phyloP scores from a whole-genome alignment of 2,113 vertebrate species.

The Bufo bufo region DNA sequence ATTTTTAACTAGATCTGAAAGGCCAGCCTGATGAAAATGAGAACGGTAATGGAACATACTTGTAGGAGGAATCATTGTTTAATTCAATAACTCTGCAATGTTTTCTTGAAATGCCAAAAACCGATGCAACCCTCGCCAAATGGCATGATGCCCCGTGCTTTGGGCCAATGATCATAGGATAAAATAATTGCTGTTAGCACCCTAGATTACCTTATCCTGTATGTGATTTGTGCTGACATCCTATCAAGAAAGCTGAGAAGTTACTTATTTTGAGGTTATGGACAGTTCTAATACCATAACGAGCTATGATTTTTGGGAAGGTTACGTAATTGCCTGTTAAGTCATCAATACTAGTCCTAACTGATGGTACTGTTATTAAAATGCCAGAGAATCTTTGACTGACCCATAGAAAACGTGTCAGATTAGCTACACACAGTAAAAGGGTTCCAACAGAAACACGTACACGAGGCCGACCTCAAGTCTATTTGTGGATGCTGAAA shows the following conservation, averaged over 20 bases:
- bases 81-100: background rate
- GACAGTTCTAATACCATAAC: background rate
- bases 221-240: background rate
- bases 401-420: constrained; percentile 54
- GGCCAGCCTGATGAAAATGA: background rate
- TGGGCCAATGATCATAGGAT: background rate
- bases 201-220: background rate
- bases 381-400: constrained; percentile 58
- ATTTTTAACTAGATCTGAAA: background rate
- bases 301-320: background rate
- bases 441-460: constrained; percentile 5
- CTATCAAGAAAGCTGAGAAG: background rate
- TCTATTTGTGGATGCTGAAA: background rate
- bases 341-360: constrained; percentile 24
- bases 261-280: background rate
- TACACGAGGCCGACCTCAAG: background rate
- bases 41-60: background rate
- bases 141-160: background rate
- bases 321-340: background rate
- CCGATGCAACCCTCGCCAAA: background rate
- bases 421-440: constrained; percentile 55
- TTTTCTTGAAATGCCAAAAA: background rate
- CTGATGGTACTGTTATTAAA: constrained; percentile 61
- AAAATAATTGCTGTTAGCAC: background rate
- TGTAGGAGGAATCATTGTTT: background rate